Evolutionary conservation across 1,140 invertebrate genomes (phyloP), one percentile per base, ranked within the genome.

Genomic region (Caenorhabditis inopinata): DNA sequence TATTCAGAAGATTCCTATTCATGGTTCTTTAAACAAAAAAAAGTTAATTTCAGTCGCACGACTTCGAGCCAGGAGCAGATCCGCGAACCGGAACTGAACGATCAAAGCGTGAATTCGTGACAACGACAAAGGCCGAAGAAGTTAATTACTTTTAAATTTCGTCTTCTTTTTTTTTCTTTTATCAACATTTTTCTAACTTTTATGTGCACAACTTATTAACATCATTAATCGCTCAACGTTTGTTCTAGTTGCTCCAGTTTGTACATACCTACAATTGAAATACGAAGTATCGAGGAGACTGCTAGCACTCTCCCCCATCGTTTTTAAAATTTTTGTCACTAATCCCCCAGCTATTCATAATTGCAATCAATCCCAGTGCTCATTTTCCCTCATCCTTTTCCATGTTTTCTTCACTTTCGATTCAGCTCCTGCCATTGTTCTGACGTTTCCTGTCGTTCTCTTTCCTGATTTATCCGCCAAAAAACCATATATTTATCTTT

Each of bases 71-170:
- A 9, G 81, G 82, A 27, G n/a, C 16, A 14, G 77, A 83, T 46
- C 75, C 80, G 7, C 51, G 80, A 18, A 81, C 79, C 25, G 81
- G 81, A 35, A 74, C 74, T 12, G 83, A 83, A 21, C 78, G 83
- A 49, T 21, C 51, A 38, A 75, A 74, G 32, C 84, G 84, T 16
- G 83, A 83, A 49, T 74, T 83, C 21, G 73, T 76, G 14, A 83
- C 83, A 14, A 83, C 76, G 4, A 83, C 83, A 14, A 83, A 47
- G 5, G 73, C 82, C 21, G 53, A 83, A 46, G 83, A 83, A 48
- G 80, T 81, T 38, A 83, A 82, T 29, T 83, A 83, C 49, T 83
- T 83, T 80, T 83, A 58, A 82, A 16, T 49, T 25, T 18, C 27
- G 14, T 25, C 11, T 14, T 25, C 18, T 51, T 16, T 25, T 25